Conservation (phyloP, 2,888 invertebrate genomes). For the Phyto melanocephala region DNA sequence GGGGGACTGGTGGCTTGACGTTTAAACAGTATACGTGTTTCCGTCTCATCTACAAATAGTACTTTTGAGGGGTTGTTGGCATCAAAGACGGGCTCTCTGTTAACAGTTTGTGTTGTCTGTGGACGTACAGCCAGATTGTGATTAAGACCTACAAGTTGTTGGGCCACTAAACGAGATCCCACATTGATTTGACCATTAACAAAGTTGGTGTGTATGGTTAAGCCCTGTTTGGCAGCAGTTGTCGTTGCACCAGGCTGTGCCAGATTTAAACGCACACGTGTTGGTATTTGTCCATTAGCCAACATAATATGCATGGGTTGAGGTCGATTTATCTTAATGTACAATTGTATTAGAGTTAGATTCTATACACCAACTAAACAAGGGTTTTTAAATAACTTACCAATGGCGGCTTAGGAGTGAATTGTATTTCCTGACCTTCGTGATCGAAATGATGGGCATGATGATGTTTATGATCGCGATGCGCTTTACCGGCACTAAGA, state of each 20-base stretch:
- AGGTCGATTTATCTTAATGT: conserved; percentile 78
- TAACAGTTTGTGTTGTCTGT: conserved; percentile 47
- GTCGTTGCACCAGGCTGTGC: conserved; percentile 73
- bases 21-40: conserved; percentile 74
- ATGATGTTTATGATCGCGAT: conserved; percentile 92
- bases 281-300: conserved; percentile 83
- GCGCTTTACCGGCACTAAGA: conserved; percentile 90
- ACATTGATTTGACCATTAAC: conserved; percentile 83
- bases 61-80: conserved; percentile 81
- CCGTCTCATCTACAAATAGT: conserved; percentile 82
- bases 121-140: conserved; percentile 26
- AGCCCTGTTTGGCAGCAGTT: conserved; percentile 66
- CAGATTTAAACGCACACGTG: conserved; percentile 80
- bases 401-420: conserved; percentile 80
- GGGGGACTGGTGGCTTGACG: conserved; percentile 65
- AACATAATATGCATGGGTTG: conserved; percentile 80
- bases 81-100: conserved; percentile 42
- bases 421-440: conserved; percentile 84
- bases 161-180: conserved; percentile 81
- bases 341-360: not conserved
- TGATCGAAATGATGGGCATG: conserved; percentile 90
- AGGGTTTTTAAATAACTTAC: conserved; percentile 68
- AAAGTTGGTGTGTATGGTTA: conserved; percentile 80
- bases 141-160: conserved; percentile 79
- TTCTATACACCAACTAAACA: not conserved